phyloP scores from a whole-genome alignment of 1,140 invertebrate species.

The Chrysoperla carnea region DNA sequence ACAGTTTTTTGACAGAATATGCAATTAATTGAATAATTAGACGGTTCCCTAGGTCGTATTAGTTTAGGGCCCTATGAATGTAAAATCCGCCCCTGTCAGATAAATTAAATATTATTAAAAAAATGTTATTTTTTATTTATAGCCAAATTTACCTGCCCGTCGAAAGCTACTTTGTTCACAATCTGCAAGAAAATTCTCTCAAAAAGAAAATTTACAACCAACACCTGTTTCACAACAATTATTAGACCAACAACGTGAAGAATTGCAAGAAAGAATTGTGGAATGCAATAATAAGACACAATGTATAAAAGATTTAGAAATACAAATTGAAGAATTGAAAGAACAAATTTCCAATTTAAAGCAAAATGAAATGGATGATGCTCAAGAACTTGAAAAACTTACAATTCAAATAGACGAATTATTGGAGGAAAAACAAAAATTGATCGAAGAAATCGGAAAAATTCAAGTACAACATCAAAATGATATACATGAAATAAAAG shows the following conservation, averaged over 20 bases:
- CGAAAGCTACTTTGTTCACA: no score
- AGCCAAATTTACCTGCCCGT: constrained; percentile 13
- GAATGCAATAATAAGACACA: constrained; percentile 20
- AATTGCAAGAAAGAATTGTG: constrained; percentile 18
- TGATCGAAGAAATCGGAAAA: neutral
- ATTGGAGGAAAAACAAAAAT: neutral
- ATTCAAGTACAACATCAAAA: neutral
- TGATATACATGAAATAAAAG: neutral
- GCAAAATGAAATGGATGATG: neutral
- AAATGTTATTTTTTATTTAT: no score
- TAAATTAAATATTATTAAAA: no score
- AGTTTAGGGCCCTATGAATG: no score
- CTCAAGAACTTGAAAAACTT: neutral
- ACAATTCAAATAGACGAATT: neutral
- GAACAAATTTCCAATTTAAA: neutral
- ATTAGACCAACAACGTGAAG: constrained; percentile 12
- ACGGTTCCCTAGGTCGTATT: no score
- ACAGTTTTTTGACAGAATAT: no score
- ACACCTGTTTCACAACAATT: constrained; percentile 4
- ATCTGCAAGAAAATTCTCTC: constrained; percentile 2
- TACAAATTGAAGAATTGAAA: constrained; percentile 19
- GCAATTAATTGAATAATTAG: no score
- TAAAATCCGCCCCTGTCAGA: no score
- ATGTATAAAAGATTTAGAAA: constrained; percentile 17
- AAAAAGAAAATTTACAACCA: constrained; percentile 11